phyloP scores from a whole-genome alignment of 1,140 invertebrate species.

The Nixonia krombeini region DNA sequence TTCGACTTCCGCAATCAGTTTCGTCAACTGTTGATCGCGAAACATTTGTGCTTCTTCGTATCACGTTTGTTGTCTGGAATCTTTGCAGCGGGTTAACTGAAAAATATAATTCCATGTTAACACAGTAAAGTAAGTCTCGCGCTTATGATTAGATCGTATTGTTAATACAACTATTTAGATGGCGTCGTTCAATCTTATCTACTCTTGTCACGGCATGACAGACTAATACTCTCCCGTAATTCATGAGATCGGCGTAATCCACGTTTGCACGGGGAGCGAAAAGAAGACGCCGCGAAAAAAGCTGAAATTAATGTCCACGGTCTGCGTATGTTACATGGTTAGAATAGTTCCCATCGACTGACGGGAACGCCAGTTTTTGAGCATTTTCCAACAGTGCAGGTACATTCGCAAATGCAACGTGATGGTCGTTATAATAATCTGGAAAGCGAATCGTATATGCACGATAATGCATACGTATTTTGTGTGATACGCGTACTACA shows the following conservation, averaged over 20 bases:
- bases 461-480: conserved; percentile 12
- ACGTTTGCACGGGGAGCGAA: no score
- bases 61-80: neutral
- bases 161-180: no score
- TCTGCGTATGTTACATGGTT: neutral
- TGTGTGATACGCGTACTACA: conserved; percentile 30
- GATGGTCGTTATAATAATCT: conserved; percentile 63
- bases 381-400: conserved; percentile 31
- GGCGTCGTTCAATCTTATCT: no score
- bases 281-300: no score
- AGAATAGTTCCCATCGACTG: neutral
- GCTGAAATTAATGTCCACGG: neutral
- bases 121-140: no score
- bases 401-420: conserved; percentile 56
- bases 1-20: conserved; percentile 37
- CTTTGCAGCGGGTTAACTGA: no score
- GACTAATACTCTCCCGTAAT: no score
- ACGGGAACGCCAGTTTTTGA: conserved; percentile 1
- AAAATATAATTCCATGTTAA: neutral
- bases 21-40: conserved; percentile 13
- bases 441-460: conserved; percentile 36
- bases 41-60: neutral
- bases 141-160: no score
- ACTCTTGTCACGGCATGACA: no score
- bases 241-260: no score